Evolutionary conservation across 2,888 invertebrate genomes (phyloP), one percentile per base, ranked within the genome.

Genomic region (Ischnus inquisitorius): DNA sequence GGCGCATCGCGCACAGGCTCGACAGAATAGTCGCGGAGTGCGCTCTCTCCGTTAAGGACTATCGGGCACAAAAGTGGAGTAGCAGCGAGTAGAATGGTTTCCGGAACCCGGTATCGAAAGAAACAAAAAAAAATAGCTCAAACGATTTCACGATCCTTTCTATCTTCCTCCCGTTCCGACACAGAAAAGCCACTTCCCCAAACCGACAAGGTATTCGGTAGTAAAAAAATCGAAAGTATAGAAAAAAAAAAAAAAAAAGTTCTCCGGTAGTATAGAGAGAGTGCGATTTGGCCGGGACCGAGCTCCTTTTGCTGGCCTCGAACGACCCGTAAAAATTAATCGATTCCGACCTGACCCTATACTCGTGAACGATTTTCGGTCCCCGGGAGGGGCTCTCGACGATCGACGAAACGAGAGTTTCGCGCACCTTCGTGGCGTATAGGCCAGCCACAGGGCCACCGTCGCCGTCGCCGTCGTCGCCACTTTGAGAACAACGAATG

Each of bases 301-400:
- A 22, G 34, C 5, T 28, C 65, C 69, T 77, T 62, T 80, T 72
- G 64, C 14, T 71, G 79, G 75, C 80, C 80, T 74, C 84, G 82
- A 84, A 82, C 78, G 80, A 80, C 88, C 89, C 88, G 87, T 88
- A 88, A 90, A 90, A 91, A 87, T 90, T 90, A 90, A 91, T 90
- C 89, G 89, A 88, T 87, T 87, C 86, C 82, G 75, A 74, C 80
- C 84, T 86, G 86, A 83, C 86, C 86, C 88, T 88, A 74, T 69
- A 84, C 68, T 84, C 74, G 72, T 46, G 77, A 77, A 74, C 72
- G 69, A 78, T 76, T 85, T 81, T 82, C 84, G 67, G 67, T 72
- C 68, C 67, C n/a, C 46, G n/a, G 68, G 39, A 68, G 71, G 57
- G 57, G 54, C 22, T 54, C 68, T 76, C 16, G 22, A 6, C 74